phyloP scores from a whole-genome alignment of 2,113 vertebrate genomes.

The Alexandromys fortis region DNA sequence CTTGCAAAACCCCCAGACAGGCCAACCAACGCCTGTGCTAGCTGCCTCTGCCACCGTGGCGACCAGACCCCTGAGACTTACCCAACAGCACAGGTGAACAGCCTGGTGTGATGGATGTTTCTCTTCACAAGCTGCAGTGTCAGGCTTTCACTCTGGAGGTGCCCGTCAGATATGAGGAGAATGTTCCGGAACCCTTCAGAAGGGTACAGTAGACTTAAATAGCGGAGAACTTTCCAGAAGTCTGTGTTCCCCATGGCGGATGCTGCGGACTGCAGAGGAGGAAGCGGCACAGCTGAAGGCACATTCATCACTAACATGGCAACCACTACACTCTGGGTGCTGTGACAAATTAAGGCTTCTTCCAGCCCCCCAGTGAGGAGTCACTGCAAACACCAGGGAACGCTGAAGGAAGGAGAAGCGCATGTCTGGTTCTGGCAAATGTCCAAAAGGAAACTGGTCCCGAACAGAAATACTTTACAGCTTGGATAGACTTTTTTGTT shows the following conservation, averaged over 20 bases:
- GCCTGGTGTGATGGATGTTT: conserved; percentile 86
- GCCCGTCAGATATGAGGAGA: conserved; percentile 92
- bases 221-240: conserved; percentile 90
- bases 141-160: conserved; percentile 88
- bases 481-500: not conserved
- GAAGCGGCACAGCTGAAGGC: not conserved
- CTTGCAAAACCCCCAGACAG: not conserved
- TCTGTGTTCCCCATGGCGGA: conserved; percentile 91
- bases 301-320: not conserved
- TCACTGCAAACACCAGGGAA: not conserved
- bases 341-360: not conserved
- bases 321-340: too few relatives aligned
- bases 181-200: conserved; percentile 87
- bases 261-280: conserved; percentile 81
- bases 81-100: conserved; percentile 92
- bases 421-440: not conserved
- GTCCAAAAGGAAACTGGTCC: not conserved
- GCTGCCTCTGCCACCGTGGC: not conserved
- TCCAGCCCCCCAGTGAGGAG: not conserved
- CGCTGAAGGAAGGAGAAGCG: not conserved
- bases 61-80: conserved; percentile 73
- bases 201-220: conserved; percentile 88
- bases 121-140: conserved; percentile 88
- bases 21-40: not conserved
- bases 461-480: not conserved